phyloP scores from a whole-genome alignment of 2,797 vertebrate species.

The Syngnathus acus region DNA sequence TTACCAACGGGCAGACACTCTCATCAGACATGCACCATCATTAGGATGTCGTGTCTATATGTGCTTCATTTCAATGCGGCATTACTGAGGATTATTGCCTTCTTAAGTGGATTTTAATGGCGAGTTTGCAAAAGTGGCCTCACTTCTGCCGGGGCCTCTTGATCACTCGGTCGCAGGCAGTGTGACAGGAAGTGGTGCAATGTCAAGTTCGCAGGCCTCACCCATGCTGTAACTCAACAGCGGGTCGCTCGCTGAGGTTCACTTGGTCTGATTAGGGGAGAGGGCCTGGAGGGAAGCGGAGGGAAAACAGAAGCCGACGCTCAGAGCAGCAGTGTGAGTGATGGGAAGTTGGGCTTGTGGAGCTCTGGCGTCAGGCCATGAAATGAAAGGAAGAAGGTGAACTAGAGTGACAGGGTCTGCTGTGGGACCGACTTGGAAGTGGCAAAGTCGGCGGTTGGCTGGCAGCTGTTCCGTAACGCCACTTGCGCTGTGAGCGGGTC shows the following conservation, averaged over 20 bases:
- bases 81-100: constrained; percentile 17
- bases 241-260: constrained; percentile 11
- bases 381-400: constrained; percentile 42
- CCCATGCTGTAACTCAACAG: background rate
- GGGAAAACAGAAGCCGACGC: constrained; percentile 2
- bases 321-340: background rate
- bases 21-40: constrained; percentile 28
- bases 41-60: constrained; percentile 15
- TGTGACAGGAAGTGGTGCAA: background rate
- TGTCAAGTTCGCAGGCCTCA: background rate
- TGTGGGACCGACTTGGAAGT: constrained; percentile 27
- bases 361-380: constrained; percentile 17
- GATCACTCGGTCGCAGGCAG: background rate
- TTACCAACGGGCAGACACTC: constrained; percentile 47
- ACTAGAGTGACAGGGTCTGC: constrained; percentile 28
- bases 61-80: constrained; percentile 14
- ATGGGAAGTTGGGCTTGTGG: constrained; percentile 11
- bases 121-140: constrained; percentile 6
- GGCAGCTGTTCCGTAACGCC: constrained; percentile 69
- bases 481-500: constrained; percentile 37
- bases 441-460: constrained; percentile 50
- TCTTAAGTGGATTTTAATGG: constrained; percentile 33
- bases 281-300: constrained; percentile 5
- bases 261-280: constrained; percentile 47
- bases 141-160: background rate